Evolutionary conservation across 2,113 vertebrate species (phyloP).

Genomic region (Ceratotherium simum): DNA sequence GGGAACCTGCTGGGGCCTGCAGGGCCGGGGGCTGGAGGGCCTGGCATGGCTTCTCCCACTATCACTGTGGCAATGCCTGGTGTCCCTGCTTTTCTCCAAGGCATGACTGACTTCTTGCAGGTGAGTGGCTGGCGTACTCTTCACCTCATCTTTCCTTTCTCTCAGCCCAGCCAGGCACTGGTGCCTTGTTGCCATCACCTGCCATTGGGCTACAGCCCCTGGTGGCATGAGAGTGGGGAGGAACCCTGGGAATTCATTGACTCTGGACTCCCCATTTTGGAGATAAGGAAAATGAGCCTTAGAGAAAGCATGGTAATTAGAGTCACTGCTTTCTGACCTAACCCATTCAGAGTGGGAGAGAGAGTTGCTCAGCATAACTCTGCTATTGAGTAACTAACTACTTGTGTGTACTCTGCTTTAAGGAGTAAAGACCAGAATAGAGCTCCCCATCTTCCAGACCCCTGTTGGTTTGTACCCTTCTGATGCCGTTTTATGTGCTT

Average conservation of each 20-base stretch:
- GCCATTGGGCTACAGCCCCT: background rate
- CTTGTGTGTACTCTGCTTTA: background rate
- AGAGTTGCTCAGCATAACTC: background rate
- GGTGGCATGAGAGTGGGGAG: background rate
- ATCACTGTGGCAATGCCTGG: slow-evolving; percentile 93
- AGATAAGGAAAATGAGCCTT: background rate
- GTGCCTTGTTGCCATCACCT: background rate
- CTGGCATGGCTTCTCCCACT: slow-evolving; percentile 87
- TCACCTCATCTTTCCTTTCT: accelerated
- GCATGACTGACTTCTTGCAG: slow-evolving; percentile 94
- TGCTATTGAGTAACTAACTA: background rate
- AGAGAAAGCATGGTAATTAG: background rate
- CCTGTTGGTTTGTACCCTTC: background rate
- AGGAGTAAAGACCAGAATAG: background rate
- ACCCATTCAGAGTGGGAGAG: background rate
- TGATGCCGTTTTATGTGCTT: background rate
- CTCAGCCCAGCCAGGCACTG: background rate
- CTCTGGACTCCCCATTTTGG: background rate
- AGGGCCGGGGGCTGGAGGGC: slow-evolving; percentile 77
- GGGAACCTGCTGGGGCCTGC: slow-evolving; percentile 85
- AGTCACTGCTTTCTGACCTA: background rate
- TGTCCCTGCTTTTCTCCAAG: slow-evolving; percentile 93
- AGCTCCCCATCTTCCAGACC: background rate
- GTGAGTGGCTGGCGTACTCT: slow-evolving; percentile 76
- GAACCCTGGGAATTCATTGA: background rate